phyloP scores from a whole-genome alignment of 2,888 invertebrate species.

The Sinopyrophorus schimmeli region DNA sequence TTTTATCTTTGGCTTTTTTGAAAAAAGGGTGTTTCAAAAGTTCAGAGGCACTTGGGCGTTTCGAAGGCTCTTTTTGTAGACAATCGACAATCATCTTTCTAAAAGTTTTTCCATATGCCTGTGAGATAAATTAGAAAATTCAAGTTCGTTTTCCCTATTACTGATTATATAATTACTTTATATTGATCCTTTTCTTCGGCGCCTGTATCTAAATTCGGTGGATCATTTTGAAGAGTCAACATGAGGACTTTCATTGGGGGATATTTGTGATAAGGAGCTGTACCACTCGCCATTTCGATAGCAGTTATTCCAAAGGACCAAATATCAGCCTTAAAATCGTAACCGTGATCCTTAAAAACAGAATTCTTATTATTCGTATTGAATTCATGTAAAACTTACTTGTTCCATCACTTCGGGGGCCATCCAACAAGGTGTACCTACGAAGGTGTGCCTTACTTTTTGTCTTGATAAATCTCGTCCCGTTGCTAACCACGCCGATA shows the following conservation, averaged over 20 bases:
- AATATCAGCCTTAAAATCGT: slow-evolving; percentile 96
- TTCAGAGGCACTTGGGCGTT: slow-evolving; percentile 93
- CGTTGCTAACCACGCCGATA: slow-evolving; percentile 95
- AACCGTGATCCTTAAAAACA: slow-evolving; percentile 80
- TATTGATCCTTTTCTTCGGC: slow-evolving; percentile 98
- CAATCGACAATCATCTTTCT: slow-evolving; percentile 96
- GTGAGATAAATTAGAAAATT: slow-evolving; percentile 17
- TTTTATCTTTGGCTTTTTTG: slow-evolving; percentile 94
- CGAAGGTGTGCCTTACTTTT: slow-evolving; percentile 96
- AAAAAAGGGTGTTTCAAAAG: slow-evolving; percentile 96
- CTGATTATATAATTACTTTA: slow-evolving; percentile 58
- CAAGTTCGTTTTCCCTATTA: neutral
- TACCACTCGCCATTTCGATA: slow-evolving; percentile 97
- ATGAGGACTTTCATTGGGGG: slow-evolving; percentile 99
- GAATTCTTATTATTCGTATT: too few species aligned
- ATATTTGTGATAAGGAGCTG: slow-evolving; percentile 98
- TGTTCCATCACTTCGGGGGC: slow-evolving; percentile 99
- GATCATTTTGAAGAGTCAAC: slow-evolving; percentile 97
- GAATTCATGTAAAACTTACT: slow-evolving; percentile 55
- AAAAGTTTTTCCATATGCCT: slow-evolving; percentile 93
- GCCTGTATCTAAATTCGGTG: slow-evolving; percentile 92
- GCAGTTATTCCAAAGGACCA: slow-evolving; percentile 97
- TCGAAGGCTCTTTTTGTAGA: slow-evolving; percentile 92
- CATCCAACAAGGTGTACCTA: slow-evolving; percentile 99
- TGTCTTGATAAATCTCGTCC: slow-evolving; percentile 92